These are phyloP conservation scores for Nyctibius grandis DNA, from an alignment of 2,797 vertebrate genomes.

Conservation along the genomic window DNA sequence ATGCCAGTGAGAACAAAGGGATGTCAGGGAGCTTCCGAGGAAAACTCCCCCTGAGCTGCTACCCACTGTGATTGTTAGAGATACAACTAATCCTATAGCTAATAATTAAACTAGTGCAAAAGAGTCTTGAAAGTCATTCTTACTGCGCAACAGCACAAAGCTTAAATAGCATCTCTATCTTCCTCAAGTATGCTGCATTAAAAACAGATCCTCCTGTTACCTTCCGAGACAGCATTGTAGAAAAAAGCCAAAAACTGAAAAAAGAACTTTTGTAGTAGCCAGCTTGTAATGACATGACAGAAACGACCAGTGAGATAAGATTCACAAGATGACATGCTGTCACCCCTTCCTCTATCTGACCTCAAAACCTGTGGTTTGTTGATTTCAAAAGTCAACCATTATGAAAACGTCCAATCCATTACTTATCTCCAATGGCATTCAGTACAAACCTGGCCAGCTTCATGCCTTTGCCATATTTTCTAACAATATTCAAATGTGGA, in stretches of 20 bases:
- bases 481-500: not conserved
- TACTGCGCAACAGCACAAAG: not conserved
- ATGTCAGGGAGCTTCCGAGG: not conserved
- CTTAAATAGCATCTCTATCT: not conserved
- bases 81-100: not conserved
- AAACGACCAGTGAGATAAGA: not conserved
- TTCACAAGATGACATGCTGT: not conserved
- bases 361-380: not conserved
- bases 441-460: not conserved
- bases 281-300: not conserved
- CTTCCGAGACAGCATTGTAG: not conserved
- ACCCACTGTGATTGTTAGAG: not conserved
- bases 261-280: not conserved
- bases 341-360: not conserved
- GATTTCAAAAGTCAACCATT: not conserved
- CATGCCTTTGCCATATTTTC: not conserved
- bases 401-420: not conserved
- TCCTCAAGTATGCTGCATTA: not conserved
- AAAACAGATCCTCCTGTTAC: not conserved
- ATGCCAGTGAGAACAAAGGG: not conserved
- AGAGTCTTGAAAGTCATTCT: not conserved
- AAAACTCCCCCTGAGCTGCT: not conserved
- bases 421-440: not conserved
- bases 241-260: not conserved
- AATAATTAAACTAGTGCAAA: not conserved